These are phyloP conservation scores for Excalfactoria chinensis DNA, from an alignment of 2,113 vertebrate species.

Conservation along the genomic window DNA sequence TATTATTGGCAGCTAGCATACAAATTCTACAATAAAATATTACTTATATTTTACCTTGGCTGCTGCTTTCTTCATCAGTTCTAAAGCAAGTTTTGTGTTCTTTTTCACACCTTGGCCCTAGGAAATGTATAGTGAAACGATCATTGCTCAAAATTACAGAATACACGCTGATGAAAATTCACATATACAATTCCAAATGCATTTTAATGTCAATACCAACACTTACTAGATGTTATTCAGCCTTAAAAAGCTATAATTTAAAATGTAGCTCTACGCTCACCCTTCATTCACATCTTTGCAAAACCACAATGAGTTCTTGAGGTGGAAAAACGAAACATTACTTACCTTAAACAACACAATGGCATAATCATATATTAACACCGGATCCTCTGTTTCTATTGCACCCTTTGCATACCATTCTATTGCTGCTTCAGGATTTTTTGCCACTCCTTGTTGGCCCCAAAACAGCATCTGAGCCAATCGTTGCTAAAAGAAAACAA, in stretches of 20 bases:
- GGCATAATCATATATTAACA: constrained; percentile 89
- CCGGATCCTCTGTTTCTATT: constrained; percentile 86
- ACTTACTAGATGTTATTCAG: background rate
- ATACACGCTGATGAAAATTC: background rate
- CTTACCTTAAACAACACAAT: constrained; percentile 91
- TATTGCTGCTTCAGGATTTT: constrained; percentile 83
- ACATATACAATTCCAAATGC: background rate
- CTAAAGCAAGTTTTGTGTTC: constrained; percentile 85
- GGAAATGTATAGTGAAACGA: constrained; percentile 19
- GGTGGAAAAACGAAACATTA: background rate
- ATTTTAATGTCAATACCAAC: background rate
- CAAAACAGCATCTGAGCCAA: constrained; percentile 89
- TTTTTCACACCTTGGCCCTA: constrained; percentile 91
- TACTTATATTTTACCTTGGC: constrained; percentile 79
- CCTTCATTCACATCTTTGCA: background rate
- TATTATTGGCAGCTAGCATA: background rate
- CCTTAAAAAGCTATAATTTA: background rate
- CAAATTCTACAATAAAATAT: background rate
- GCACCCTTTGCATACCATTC: constrained; percentile 90
- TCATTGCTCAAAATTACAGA: background rate
- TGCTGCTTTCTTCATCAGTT: constrained; percentile 90
- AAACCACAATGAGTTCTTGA: background rate
- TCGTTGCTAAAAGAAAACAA: constrained; percentile 80
- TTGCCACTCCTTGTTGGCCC: constrained; percentile 88
- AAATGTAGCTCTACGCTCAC: background rate